Conservation (phyloP, 1,140 invertebrate species). For the Trichogramma pretiosum region DNA sequence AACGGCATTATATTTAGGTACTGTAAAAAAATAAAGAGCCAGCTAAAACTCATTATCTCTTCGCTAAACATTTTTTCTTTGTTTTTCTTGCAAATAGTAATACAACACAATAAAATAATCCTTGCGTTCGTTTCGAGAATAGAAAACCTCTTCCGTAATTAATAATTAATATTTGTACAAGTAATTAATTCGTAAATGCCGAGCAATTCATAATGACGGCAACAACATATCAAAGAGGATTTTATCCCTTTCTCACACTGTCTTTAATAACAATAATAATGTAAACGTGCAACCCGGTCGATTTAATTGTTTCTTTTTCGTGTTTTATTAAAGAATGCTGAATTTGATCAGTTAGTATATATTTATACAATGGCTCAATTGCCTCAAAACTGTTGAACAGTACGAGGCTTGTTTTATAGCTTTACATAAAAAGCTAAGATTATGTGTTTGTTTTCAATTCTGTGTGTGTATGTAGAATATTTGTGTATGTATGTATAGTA, state of each 20-base stretch:
- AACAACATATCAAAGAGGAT: too few species aligned
- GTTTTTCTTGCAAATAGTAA: conserved; percentile 19
- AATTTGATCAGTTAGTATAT: conserved; percentile 39
- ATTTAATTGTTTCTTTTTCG: conserved; percentile 44
- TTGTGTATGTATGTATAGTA: too few species aligned
- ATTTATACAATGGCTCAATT: conserved; percentile 47
- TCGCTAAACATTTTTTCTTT: conserved; percentile 19
- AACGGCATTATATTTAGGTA: too few species aligned
- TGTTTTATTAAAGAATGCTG: conserved; percentile 50
- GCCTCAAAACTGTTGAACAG: conserved; percentile 27
- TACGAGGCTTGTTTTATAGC: not conserved
- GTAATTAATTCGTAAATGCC: conserved; percentile 18
- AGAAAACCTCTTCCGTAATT: too few species aligned
- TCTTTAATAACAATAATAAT: conserved; percentile 7
- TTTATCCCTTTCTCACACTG: too few species aligned
- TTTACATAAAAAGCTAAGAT: not conserved
- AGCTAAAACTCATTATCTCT: conserved; percentile 11
- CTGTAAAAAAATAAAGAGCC: conserved; percentile 12
- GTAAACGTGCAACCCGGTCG: conserved; percentile 5
- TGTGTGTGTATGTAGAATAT: too few species aligned
- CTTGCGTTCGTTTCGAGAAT: conserved; percentile 14
- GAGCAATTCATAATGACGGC: conserved; percentile 16
- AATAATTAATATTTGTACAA: too few species aligned
- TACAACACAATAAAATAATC: conserved; percentile 19
- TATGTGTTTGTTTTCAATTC: conserved; percentile 3